Conservation (phyloP, 2,888 invertebrate genomes). For the Eumacrocentrus americanus region DNA sequence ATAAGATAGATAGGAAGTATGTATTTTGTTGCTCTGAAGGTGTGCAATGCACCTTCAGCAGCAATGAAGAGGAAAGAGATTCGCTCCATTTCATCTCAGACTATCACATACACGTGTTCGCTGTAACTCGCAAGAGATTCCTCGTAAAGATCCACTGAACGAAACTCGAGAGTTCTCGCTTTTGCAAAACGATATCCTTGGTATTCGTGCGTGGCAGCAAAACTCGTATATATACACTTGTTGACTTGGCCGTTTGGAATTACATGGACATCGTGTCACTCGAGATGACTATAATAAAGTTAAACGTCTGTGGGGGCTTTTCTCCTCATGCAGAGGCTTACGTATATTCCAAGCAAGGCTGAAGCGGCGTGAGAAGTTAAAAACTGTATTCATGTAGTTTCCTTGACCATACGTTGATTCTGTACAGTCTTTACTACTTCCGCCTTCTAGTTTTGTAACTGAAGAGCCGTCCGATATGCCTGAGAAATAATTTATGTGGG, state of each 20-base stretch:
- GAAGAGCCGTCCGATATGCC: background rate
- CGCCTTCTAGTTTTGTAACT: background rate
- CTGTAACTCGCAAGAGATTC: too few species aligned
- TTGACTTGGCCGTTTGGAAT: slow-evolving; percentile 34
- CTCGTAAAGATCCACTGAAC: too few species aligned
- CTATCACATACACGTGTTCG: background rate
- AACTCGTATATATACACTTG: too few species aligned
- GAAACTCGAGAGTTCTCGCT: background rate
- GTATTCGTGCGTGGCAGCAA: too few species aligned
- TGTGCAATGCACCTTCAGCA: background rate
- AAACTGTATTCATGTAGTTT: background rate
- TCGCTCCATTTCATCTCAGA: background rate
- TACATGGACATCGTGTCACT: slow-evolving; percentile 38
- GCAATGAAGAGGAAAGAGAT: slow-evolving; percentile 6
- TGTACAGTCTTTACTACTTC: background rate
- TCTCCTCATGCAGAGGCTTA: background rate
- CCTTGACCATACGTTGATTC: background rate
- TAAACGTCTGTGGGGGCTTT: slow-evolving; percentile 16
- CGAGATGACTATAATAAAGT: slow-evolving; percentile 27
- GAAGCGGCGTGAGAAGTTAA: background rate
- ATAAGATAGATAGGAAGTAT: background rate
- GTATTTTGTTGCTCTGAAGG: background rate
- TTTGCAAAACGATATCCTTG: too few species aligned
- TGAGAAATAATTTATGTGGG: background rate
- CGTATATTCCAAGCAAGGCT: background rate